Conservation (phyloP, 64 coral and sea anemone genomes). For the Catalaphyllia jardinei region DNA sequence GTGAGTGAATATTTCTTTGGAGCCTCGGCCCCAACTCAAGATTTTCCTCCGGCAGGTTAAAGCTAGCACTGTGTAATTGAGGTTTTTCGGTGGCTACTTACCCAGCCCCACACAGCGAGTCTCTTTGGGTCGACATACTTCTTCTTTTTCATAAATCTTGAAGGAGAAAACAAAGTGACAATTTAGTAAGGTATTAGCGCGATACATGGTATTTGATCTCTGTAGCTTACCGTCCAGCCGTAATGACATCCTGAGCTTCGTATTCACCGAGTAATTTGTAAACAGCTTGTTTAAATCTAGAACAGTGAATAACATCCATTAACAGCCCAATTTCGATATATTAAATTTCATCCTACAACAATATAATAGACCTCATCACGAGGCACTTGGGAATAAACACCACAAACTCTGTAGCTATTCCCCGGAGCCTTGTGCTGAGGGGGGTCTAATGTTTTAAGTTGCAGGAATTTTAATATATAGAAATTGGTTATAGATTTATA, state of each 20-base stretch:
- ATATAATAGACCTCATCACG: too few relatives aligned
- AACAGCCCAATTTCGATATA: background rate
- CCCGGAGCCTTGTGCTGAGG: too few relatives aligned
- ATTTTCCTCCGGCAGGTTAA: background rate
- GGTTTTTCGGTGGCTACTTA: constrained; percentile 7
- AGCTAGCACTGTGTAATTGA: background rate
- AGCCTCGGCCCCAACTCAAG: too few relatives aligned
- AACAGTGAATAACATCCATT: background rate
- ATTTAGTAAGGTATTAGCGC: background rate
- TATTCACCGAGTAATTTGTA: constrained; percentile 73
- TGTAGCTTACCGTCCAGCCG: constrained; percentile 47
- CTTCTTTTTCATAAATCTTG: constrained; percentile 71
- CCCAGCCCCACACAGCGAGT: constrained; percentile 89
- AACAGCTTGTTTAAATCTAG: constrained; percentile 84
- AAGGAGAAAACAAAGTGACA: background rate
- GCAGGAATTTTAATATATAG: too few relatives aligned
- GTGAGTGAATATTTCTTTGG: too few relatives aligned
- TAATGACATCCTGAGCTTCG: constrained; percentile 81
- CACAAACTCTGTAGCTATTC: too few relatives aligned
- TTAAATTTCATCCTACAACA: too few relatives aligned
- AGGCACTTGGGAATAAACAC: too few relatives aligned
- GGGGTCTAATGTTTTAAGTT: too few relatives aligned
- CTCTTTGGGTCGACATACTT: constrained; percentile 68
- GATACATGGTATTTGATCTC: background rate
- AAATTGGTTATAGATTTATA: too few relatives aligned